Percentiles rank a stretch among this genome's conserved stretches.
These are phyloP conservation scores for Perdita meconis DNA, from an alignment of 2,888 invertebrate species.

Conservation along the genomic window DNA sequence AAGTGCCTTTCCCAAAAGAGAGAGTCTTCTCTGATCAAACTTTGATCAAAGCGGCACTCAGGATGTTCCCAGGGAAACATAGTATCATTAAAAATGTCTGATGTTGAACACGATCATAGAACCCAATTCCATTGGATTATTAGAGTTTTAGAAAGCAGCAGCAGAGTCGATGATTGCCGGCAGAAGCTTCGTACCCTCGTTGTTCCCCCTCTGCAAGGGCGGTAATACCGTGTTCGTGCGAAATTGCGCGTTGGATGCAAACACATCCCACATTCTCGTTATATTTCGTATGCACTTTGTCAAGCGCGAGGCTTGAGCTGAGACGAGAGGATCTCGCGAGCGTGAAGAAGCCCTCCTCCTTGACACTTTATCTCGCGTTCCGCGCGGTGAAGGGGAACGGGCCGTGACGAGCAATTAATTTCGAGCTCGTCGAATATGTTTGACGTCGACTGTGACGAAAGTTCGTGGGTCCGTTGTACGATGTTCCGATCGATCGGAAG, in stretches of 20 bases:
- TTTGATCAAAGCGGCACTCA: too few species aligned
- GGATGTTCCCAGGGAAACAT: too few species aligned
- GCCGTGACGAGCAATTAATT: constrained; percentile 71
- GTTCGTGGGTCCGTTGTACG: constrained; percentile 18
- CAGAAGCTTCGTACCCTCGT: not conserved
- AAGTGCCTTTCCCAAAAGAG: too few species aligned
- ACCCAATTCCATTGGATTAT: too few species aligned
- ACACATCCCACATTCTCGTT: constrained; percentile 52
- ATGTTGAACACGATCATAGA: too few species aligned
- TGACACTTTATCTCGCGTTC: constrained; percentile 50
- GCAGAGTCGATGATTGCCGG: constrained; percentile 1
- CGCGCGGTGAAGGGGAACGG: constrained; percentile 42
- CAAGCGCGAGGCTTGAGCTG: constrained; percentile 48
- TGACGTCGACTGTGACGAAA: constrained; percentile 37
- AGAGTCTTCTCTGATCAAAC: too few species aligned
- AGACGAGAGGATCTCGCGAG: constrained; percentile 42
- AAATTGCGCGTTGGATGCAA: constrained; percentile 43
- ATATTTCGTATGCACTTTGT: constrained; percentile 61
- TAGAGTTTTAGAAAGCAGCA: not conserved
- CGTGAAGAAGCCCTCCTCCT: constrained; percentile 56
- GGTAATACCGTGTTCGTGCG: constrained; percentile 47
- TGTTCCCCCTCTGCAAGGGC: not conserved
- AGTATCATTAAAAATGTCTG: too few species aligned
- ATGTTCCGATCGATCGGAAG: constrained; percentile 33
- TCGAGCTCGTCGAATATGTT: constrained; percentile 54